Conservation (phyloP, 35 echinoderm and acorn worm species). For the Heliocidaris tuberculata region DNA sequence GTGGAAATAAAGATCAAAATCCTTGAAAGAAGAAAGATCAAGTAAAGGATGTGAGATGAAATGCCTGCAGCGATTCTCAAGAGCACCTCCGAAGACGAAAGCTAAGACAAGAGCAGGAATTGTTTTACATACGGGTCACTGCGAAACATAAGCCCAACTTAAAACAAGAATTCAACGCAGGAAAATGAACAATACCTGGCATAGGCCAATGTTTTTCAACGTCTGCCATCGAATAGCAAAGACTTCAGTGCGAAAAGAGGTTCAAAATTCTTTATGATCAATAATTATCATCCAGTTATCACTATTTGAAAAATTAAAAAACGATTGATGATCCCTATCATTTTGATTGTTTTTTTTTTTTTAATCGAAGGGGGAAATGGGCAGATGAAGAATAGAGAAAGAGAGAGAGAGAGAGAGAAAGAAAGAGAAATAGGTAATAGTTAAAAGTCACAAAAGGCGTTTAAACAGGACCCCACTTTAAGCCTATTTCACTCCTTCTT, state of each 20-base stretch:
- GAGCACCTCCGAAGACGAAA: neutral
- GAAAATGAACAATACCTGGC: neutral
- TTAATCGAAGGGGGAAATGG: too few species aligned
- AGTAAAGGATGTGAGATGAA: neutral
- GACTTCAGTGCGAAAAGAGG: neutral
- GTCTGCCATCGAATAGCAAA: neutral
- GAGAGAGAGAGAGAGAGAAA: too few species aligned
- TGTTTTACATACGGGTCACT: neutral
- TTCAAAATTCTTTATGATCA: too few species aligned
- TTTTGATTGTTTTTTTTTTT: too few species aligned
- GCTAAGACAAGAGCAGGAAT: neutral
- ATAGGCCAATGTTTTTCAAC: neutral
- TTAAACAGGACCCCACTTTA: too few species aligned
- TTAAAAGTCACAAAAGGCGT: too few species aligned
- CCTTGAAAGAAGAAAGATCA: neutral
- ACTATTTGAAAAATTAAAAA: too few species aligned
- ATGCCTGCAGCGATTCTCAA: neutral
- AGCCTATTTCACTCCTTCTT: too few species aligned
- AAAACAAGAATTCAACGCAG: neutral
- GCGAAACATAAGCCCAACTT: neutral
- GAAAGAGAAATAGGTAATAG: too few species aligned
- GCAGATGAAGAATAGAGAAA: too few species aligned
- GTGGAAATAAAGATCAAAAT: neutral
- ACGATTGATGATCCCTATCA: too few species aligned
- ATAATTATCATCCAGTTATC: too few species aligned